Evolutionary conservation across 1,140 invertebrate species (phyloP).

Genomic region (Lutraria rhynchaena): DNA sequence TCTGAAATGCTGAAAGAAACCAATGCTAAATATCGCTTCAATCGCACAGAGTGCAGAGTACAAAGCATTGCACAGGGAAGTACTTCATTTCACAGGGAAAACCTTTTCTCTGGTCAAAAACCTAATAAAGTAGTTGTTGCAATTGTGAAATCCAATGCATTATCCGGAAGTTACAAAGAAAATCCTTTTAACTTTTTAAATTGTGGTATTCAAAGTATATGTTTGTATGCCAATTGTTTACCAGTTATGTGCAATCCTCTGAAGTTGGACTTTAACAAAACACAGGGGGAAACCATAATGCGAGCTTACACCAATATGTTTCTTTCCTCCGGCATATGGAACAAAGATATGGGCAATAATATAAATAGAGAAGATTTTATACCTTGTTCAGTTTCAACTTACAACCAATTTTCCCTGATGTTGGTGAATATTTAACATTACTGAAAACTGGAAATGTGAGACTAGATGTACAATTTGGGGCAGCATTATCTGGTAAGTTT

Average conservation of each 20-base stretch:
- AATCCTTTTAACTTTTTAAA: slow-evolving; percentile 44
- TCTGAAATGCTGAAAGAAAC: slow-evolving; percentile 35
- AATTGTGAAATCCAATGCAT: slow-evolving; percentile 44
- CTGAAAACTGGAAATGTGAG: slow-evolving; percentile 39
- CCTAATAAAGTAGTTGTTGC: slow-evolving; percentile 27
- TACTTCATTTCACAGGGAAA: slow-evolving; percentile 47
- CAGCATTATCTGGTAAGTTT: background rate
- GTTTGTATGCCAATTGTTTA: slow-evolving; percentile 40
- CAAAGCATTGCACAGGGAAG: slow-evolving; percentile 43
- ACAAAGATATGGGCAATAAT: slow-evolving; percentile 2
- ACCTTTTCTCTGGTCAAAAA: slow-evolving; percentile 41
- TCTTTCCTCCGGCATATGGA: slow-evolving; percentile 17
- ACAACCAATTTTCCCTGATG: slow-evolving; percentile 31
- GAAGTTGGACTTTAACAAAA: slow-evolving; percentile 23
- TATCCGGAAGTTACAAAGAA: slow-evolving; percentile 36
- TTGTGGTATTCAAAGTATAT: slow-evolving; percentile 35
- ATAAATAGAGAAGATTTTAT: slow-evolving; percentile 38
- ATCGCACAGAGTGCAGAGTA: slow-evolving; percentile 20
- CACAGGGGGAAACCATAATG: slow-evolving; percentile 28
- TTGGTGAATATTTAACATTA: slow-evolving; percentile 19
- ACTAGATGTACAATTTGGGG: slow-evolving; percentile 40
- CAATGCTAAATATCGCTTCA: slow-evolving; percentile 34
- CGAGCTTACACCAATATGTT: slow-evolving; percentile 35
- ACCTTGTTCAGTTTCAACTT: slow-evolving; percentile 29
- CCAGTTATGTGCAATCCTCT: slow-evolving; percentile 32